Conservation (phyloP, 2,113 vertebrate genomes). For the Atherinomorus stipes region DNA sequence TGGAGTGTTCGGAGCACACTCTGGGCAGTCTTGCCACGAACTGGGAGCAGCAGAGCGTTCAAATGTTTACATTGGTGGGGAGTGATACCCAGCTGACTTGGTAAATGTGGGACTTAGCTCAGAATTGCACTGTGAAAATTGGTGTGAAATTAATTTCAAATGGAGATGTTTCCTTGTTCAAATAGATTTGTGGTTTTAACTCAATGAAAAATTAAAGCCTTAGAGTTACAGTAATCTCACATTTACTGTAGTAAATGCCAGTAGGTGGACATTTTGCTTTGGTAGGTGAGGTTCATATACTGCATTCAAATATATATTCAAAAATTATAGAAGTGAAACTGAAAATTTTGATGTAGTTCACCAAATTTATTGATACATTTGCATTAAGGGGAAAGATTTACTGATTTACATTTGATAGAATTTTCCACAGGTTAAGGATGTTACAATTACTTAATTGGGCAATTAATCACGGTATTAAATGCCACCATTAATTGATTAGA, state of each 20-base stretch:
- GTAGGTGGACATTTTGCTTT: no score
- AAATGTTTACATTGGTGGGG: slow-evolving; percentile 32
- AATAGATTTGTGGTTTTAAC: neutral
- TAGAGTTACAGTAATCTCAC: no score
- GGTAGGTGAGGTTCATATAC: no score
- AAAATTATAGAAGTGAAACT: no score
- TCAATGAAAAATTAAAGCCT: neutral
- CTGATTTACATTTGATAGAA: no score
- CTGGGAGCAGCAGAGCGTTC: slow-evolving; percentile 15
- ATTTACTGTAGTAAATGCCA: neutral
- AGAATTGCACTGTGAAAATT: slow-evolving; percentile 18
- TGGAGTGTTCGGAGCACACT: slow-evolving; percentile 7
- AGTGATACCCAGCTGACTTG: slow-evolving; percentile 25
- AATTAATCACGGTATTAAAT: no score
- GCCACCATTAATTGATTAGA: no score
- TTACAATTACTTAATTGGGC: no score
- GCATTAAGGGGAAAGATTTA: neutral
- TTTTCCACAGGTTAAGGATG: no score
- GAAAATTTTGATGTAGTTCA: no score
- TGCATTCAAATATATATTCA: no score
- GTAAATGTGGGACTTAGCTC: slow-evolving; percentile 4
- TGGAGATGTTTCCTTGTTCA: slow-evolving; percentile 1
- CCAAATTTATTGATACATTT: neutral
- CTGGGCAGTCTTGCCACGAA: slow-evolving; percentile 18
- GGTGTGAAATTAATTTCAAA: slow-evolving; percentile 22